Evolutionary conservation across 1,140 invertebrate species (phyloP).

Genomic region (Drosophila teissieri): DNA sequence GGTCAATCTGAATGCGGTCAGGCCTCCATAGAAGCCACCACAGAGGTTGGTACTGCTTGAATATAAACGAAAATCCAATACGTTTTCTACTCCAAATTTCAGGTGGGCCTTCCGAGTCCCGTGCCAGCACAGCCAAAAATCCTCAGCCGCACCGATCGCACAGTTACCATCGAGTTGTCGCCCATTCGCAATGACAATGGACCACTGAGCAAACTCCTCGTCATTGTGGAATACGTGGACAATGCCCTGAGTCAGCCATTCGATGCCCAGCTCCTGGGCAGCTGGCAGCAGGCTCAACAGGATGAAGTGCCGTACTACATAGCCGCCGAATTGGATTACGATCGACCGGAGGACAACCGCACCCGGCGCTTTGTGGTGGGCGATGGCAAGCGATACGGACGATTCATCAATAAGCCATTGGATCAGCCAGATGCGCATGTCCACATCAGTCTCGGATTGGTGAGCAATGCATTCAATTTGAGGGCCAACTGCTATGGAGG

Average conservation of each 20-base stretch:
- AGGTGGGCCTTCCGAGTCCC: slow-evolving; percentile 87
- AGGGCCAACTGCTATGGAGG: not conserved
- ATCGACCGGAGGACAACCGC: slow-evolving; percentile 68
- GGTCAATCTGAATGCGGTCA: slow-evolving; percentile 86
- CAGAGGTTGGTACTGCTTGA: slow-evolving; percentile 86
- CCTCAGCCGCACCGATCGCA: slow-evolving; percentile 86
- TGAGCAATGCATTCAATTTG: slow-evolving; percentile 66
- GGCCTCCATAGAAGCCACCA: slow-evolving; percentile 86
- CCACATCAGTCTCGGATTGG: slow-evolving; percentile 90
- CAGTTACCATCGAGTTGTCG: slow-evolving; percentile 87
- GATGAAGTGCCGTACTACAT: slow-evolving; percentile 91
- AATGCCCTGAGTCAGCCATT: slow-evolving; percentile 87
- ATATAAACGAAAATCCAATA: not conserved
- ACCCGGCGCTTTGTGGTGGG: slow-evolving; percentile 90
- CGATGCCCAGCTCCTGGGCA: slow-evolving; percentile 85
- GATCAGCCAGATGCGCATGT: slow-evolving; percentile 86
- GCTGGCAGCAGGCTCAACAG: slow-evolving; percentile 87
- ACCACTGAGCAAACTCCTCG: slow-evolving; percentile 89
- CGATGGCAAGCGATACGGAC: slow-evolving; percentile 90
- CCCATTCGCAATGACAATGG: slow-evolving; percentile 90
- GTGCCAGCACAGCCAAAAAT: slow-evolving; percentile 87
- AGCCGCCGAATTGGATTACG: slow-evolving; percentile 88
- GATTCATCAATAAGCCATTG: slow-evolving; percentile 92
- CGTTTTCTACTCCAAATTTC: not conserved
- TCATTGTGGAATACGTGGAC: slow-evolving; percentile 88